Percentiles rank a stretch among this genome's conserved stretches.
phyloP scores from a whole-genome alignment of 2,113 vertebrate species.

The Coptodon bakossiorum region DNA sequence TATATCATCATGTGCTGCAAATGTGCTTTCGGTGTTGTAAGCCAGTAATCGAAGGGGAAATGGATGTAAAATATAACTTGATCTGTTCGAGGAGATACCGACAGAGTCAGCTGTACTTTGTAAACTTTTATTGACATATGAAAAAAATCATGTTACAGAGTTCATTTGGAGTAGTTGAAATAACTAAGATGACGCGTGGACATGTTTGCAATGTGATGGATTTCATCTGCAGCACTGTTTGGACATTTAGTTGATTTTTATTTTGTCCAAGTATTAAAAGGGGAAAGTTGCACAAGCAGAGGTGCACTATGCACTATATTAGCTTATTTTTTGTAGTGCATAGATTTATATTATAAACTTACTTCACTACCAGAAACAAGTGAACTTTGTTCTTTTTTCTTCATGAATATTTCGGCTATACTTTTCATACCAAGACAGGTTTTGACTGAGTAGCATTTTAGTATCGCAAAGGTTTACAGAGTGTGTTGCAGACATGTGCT shows the following conservation, averaged over 20 bases:
- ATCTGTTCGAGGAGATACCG: not conserved
- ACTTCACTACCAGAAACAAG: not conserved
- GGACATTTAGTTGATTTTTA: not conserved
- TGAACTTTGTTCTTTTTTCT: not conserved
- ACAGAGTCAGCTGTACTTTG: not conserved
- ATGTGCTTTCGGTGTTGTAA: not conserved
- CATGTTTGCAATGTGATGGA: constrained; percentile 23
- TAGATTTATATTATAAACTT: not conserved
- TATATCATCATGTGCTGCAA: not conserved
- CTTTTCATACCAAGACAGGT: not conserved
- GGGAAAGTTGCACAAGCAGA: not conserved
- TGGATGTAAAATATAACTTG: not conserved
- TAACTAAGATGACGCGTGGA: constrained; percentile 11
- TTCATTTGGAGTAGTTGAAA: constrained; percentile 11
- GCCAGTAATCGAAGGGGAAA: not conserved
- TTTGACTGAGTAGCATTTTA: not conserved
- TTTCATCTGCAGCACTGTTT: constrained; percentile 8
- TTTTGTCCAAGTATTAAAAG: not conserved
- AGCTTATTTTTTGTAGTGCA: not conserved
- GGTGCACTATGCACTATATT: not conserved
- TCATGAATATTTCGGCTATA: not conserved
- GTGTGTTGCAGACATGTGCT: not conserved
- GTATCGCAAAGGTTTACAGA: not conserved
- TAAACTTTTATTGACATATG: not conserved
- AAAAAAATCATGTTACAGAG: constrained; percentile 11